phyloP scores from a whole-genome alignment of 2,797 vertebrate genomes.

The Glossophaga mutica region DNA sequence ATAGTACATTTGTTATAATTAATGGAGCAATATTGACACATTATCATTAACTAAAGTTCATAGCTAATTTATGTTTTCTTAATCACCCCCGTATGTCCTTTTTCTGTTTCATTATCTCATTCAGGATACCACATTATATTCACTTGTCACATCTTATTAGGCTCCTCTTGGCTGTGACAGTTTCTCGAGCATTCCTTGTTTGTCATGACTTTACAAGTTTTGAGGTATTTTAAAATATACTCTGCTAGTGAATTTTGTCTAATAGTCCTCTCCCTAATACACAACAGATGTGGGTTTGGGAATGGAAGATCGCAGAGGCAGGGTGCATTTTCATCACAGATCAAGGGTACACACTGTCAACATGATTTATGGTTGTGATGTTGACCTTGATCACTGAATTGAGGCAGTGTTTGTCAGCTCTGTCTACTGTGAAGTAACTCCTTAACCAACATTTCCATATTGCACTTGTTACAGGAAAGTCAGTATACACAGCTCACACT shows the following conservation, averaged over 20 bases:
- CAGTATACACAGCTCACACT: neutral
- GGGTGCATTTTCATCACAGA: neutral
- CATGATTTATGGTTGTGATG: neutral
- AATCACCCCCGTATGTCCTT: neutral
- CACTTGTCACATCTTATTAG: neutral
- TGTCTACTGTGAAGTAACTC: neutral
- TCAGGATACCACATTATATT: neutral
- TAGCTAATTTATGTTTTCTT: neutral
- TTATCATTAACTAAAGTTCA: neutral
- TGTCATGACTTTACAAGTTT: neutral
- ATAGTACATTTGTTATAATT: neutral
- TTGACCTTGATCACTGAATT: neutral
- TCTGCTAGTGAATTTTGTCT: neutral
- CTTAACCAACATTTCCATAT: neutral
- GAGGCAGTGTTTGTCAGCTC: neutral
- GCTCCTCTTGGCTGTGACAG: neutral
- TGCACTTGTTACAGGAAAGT: neutral
- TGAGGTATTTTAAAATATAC: neutral
- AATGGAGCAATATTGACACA: neutral
- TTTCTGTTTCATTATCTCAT: neutral
- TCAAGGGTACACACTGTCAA: neutral
- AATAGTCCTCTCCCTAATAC: neutral
- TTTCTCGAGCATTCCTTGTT: neutral
- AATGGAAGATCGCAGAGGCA: neutral
- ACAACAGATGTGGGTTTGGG: neutral